Evolutionary conservation across 2,113 vertebrate species (phyloP).

Genomic region (Procavia capensis): DNA sequence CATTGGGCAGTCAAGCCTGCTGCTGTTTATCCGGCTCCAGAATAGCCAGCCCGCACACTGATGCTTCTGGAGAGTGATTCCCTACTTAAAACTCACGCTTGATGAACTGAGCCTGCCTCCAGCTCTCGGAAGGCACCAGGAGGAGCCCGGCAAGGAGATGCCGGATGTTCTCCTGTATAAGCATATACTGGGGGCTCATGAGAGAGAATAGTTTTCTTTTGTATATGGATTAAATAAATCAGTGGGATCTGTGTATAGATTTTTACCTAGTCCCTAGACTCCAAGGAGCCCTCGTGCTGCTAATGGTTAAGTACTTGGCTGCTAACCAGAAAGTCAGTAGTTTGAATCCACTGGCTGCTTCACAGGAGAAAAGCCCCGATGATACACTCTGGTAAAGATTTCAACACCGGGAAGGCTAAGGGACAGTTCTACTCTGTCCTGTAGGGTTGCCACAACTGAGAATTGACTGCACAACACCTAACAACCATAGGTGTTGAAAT

Average conservation of each 20-base stretch:
- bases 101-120: not conserved
- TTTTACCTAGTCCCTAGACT: not conserved
- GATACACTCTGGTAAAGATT: not conserved
- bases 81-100: slow-evolving; percentile 6
- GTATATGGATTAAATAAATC: not conserved
- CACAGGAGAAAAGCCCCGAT: not conserved
- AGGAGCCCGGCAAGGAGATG: not conserved
- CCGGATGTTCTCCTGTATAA: not conserved
- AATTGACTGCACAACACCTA: not conserved
- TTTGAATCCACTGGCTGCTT: not conserved
- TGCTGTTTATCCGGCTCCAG: slow-evolving; percentile 10
- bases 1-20: slow-evolving; percentile 53
- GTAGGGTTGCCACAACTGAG: not conserved
- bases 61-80: slow-evolving; percentile 22
- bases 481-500: not conserved
- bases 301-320: not conserved
- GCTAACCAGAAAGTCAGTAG: not conserved
- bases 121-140: not conserved
- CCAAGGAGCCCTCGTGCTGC: not conserved
- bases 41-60: not conserved
- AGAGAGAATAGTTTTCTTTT: not conserved
- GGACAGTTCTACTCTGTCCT: not conserved
- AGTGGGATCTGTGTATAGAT: not conserved
- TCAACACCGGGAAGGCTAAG: not conserved
- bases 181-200: not conserved